Base-by-base conservation (phyloP, 2,113 vertebrate species). In the Dipodomys spectabilis region DNA sequence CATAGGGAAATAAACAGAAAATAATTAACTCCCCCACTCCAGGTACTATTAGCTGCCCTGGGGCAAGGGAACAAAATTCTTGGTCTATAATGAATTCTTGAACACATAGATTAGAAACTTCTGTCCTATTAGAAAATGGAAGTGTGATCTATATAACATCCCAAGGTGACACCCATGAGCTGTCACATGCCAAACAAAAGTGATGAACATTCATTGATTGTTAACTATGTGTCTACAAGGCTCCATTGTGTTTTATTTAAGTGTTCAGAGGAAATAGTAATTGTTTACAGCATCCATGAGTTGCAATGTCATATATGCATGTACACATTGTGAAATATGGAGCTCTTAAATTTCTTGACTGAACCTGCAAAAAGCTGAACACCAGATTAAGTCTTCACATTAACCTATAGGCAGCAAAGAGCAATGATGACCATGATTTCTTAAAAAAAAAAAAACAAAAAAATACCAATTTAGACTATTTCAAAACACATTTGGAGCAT, bases 61-160 rank as follows among this genome's bases (percentile, higher is more conserved):
- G 22, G 83, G 44, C 39, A 53, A 81, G 28, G 78, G 28, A 65
- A 45, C 87, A 83, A n/a, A 35, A 53, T 13, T 28, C 69, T 78
- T 68, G 73, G 19, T 32, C 39, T 64, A 69, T 82, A 77, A 91
- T 91, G 32, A 93, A 82, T 67, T 78, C 87, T 32, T 19, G 19
- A 80, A 62, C 39, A 86, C 1, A 73, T 5, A 90, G 19, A 72
- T 89, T 72, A 72, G 64, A 95, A 92, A 92, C 57, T 45, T 86
- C 30, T 49, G 18, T 23, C 32, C 44, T 44, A 92, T 72, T 6
- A 72, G 45, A 83, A 93, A 94, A 92, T 79, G 68, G 80, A 91
- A 92, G 74, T 57, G 30, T 65, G 28, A 62, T 68, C 39, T 83
- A 35, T 32, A 89, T 67, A 83, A 30, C 60, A 90, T 78, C 27